Evolutionary conservation across 1,140 invertebrate species (phyloP).

Genomic region (Wiebesia pumilae): DNA sequence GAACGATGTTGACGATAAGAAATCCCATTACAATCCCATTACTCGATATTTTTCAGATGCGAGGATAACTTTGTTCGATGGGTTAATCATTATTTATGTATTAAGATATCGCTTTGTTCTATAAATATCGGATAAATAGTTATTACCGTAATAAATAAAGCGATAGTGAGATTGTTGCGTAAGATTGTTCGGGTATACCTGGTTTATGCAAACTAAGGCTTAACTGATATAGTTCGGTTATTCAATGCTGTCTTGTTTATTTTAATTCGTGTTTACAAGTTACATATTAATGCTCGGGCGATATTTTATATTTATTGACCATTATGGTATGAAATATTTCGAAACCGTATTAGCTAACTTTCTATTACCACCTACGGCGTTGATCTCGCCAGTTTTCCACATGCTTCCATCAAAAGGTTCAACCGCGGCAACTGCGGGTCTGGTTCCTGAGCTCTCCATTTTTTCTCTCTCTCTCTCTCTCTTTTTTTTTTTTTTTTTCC

Average conservation of each 20-base stretch:
- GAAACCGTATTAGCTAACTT: constrained; percentile 6
- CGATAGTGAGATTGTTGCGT: no score
- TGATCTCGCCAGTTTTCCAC: not conserved
- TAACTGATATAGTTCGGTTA: not conserved
- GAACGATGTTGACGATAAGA: not conserved
- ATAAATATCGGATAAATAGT: no score
- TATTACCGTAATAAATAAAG: no score
- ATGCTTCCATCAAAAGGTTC: not conserved
- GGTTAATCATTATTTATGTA: not conserved
- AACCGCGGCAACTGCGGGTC: not conserved
- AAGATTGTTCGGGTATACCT: no score
- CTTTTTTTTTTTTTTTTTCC: not conserved
- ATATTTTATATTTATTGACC: not conserved
- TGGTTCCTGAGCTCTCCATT: not conserved
- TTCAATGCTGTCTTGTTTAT: not conserved
- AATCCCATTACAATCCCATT: not conserved
- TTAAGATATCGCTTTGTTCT: no score
- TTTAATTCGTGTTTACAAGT: not conserved
- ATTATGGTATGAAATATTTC: not conserved
- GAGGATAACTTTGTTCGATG: not conserved
- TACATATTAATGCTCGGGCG: not conserved
- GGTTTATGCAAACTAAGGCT: not conserved
- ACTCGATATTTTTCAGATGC: not conserved
- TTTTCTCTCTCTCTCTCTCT: not conserved
- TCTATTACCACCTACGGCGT: constrained; percentile 9